Evolutionary conservation across 2,797 vertebrate genomes (phyloP), one percentile per base, ranked within the genome.

Genomic region (Pantherophis alleghaniensis): DNA sequence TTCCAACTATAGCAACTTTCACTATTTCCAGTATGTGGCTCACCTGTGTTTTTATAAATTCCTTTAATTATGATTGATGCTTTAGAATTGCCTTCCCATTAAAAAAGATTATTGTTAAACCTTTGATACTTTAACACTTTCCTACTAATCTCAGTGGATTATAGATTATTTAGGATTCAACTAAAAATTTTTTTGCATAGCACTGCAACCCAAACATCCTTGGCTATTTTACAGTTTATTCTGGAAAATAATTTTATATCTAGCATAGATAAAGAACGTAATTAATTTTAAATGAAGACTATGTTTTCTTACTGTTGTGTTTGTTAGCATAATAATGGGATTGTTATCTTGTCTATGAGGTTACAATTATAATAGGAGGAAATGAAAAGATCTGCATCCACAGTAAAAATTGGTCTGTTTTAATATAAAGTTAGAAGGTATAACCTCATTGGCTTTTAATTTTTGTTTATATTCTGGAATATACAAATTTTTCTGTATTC

Each of bases 341-440:
- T 93, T 94, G 26, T 3, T 90, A 3, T 63, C 91, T 87, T 89
- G 51, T 66, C 90, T 89, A 69, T 37, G 4, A 86, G 93, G 5
- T 60, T 95, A 92, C 90, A 90, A 93, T 24, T 83, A 37, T 28
- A 92, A 56, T 55, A 87, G 56, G 28, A 57, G n/a, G 16, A 60
- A 60, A 86, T 83, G 74, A 83, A 83, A 83, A 83, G 0, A 24
- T 83, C 32, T 59, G 2, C 28, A 9, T 28, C 16, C 79, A 22
- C 7, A 83, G 66, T 61, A 60, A 51, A 93, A 60, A 66, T 1
- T 88, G 5, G 63, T 88, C 22, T 22, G 0, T 47, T 14, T 88
- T 83, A 63, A 7, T 55, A 91, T 7, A 26, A 92, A 53, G 86
- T 51, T 60, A 16, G 56, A 87, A 0, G 26, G 37, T 24, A 59